Evolutionary conservation across 1,140 invertebrate species (phyloP).

Genomic region (Dendrolimus punctatus): DNA sequence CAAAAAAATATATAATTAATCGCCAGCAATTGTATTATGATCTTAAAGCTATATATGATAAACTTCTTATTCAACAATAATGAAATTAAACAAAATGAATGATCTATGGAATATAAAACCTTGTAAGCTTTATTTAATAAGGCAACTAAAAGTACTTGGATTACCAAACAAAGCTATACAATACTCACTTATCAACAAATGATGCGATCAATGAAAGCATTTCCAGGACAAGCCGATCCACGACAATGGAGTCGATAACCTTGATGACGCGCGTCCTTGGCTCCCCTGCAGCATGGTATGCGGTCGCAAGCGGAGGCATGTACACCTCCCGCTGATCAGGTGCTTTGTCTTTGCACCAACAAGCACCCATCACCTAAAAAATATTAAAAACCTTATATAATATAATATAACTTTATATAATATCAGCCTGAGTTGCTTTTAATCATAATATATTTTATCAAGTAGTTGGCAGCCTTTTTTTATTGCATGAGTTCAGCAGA

Average conservation of each 20-base stretch:
- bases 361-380: slow-evolving; percentile 73
- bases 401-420: slow-evolving; percentile 1
- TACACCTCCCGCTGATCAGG: slow-evolving; percentile 15
- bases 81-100: too few relatives aligned
- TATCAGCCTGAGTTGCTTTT: not conserved
- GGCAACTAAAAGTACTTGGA: slow-evolving; percentile 12
- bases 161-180: slow-evolving; percentile 65
- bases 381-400: not conserved
- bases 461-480: too few relatives aligned
- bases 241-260: slow-evolving; percentile 21
- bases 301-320: not conserved
- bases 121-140: too few relatives aligned
- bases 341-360: slow-evolving; percentile 74
- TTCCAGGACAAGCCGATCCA: slow-evolving; percentile 85
- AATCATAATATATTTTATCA: too few relatives aligned
- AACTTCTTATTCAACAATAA: too few relatives aligned
- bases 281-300: not conserved
- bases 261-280: not conserved
- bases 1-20: too few relatives aligned
- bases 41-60: too few relatives aligned
- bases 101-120: too few relatives aligned
- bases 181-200: slow-evolving; percentile 81
- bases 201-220: slow-evolving; percentile 85
- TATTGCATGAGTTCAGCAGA: too few relatives aligned
- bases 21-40: too few relatives aligned